Percentiles rank a stretch among this genome's conserved stretches.
Evolutionary conservation across 35 echinoderm and acorn worm species (phyloP).

Genomic region (Acanthaster planci): DNA sequence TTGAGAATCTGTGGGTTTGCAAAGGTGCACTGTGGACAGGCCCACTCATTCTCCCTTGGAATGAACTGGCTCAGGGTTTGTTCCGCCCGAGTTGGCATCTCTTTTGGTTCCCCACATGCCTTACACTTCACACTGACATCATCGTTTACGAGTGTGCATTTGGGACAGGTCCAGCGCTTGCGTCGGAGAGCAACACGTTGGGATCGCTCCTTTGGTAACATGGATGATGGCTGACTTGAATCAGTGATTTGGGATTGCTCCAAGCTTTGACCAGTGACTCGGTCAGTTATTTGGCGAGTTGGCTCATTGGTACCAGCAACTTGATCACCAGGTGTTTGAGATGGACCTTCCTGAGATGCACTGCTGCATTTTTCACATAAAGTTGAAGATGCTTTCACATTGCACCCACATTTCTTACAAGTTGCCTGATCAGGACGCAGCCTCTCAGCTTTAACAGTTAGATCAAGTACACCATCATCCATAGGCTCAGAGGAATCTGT

Average conservation of each 20-base stretch:
- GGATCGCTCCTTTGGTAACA: background rate
- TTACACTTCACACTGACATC: conserved; percentile 45
- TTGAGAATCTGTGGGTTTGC: conserved; percentile 51
- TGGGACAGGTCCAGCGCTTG: conserved; percentile 65
- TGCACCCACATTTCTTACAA: background rate
- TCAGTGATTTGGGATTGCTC: background rate
- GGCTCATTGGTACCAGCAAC: background rate
- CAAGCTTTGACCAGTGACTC: background rate
- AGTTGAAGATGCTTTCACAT: background rate
- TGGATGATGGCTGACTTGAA: background rate
- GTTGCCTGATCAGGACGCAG: background rate
- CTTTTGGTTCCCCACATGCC: conserved; percentile 24
- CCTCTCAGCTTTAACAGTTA: background rate
- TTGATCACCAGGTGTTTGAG: background rate
- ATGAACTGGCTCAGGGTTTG: background rate
- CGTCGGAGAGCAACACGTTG: conserved; percentile 25
- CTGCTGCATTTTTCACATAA: conserved; percentile 30
- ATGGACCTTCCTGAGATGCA: background rate
- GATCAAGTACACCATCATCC: background rate
- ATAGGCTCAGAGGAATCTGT: conserved; percentile 27
- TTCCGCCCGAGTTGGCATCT: background rate
- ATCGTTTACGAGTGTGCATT: conserved; percentile 59
- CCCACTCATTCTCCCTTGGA: conserved; percentile 66
- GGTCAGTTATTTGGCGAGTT: background rate
- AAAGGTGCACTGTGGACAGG: conserved; percentile 78